Evolutionary conservation across 2,797 vertebrate genomes (phyloP), one percentile per base, ranked within the genome.

Genomic region (Diplodus puntazzo): DNA sequence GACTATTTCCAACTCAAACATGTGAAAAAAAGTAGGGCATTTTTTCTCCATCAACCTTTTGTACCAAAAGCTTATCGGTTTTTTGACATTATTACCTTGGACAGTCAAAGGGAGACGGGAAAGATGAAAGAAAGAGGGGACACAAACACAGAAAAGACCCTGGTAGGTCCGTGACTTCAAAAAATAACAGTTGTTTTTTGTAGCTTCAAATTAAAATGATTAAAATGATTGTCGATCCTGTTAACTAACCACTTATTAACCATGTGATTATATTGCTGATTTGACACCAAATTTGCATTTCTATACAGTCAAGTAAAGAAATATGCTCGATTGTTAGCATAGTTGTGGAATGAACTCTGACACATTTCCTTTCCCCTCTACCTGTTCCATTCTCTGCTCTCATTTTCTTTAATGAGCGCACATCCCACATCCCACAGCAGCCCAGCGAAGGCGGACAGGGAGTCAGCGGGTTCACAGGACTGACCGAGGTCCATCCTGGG

Each of bases 401-500:
- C 18, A 23, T 23, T 46, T 7, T 48, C 18, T 43, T 13, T 5
- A 48, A 14, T 45, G 53, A n/a, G 48, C 4, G 3, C 14, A 23
- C 66, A 79, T 85, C 85, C 78, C 14, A 23, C 66, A 79, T 85
- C 85, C 78, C 62, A 49, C 76, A 57, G 64, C 74, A 54, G 79
- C 21, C n/a, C 27, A 25, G 42, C 2, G 0, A 70, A 81, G 85
- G 71, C 63, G 1, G 58, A 48, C 69, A 60, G 72, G 65, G 86
- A 93, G 93, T 95, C 94, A 94, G 83, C 11, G 81, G 88, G 95
- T 95, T 95, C 91, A 94, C 74, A 69, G 73, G 73, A 69, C 80
- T 34, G 60, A 85, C 57, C 34, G 45, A 50, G 84, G 71, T 75
- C 89, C 77, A 82, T 92, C 88, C 81, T 25, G 86, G 91, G 84